phyloP scores from a whole-genome alignment of 2,888 invertebrate species.

The Latrodectus hesperus region DNA sequence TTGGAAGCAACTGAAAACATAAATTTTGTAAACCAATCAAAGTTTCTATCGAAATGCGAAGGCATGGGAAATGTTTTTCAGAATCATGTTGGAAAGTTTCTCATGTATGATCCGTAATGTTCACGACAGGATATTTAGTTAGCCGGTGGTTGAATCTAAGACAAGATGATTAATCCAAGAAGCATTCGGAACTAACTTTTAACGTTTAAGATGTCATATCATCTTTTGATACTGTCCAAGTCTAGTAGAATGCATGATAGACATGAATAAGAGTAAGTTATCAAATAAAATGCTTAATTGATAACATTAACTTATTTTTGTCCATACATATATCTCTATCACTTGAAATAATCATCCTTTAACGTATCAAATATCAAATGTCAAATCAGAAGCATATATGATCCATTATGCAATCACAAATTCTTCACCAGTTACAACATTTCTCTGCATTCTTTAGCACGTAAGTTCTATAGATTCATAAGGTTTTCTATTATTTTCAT shows the following conservation, averaged over 20 bases:
- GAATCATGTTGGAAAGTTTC: no score
- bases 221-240: not conserved
- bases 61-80: no score
- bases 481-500: no score
- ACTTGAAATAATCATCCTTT: not conserved
- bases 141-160: no score
- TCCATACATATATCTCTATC: not conserved
- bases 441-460: not conserved
- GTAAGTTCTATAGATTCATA: no score
- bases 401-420: not conserved
- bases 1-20: no score
- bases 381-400: no score
- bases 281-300: not conserved
- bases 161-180: not conserved
- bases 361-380: no score
- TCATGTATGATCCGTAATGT: no score
- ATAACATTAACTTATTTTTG: not conserved
- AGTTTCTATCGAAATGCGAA: no score
- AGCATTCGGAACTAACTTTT: not conserved
- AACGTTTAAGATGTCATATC: not conserved
- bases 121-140: no score
- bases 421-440: not conserved
- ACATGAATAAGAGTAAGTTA: not conserved
- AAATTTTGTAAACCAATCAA: no score
- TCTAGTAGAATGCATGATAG: not conserved